Evolutionary conservation across 2,888 invertebrate species (phyloP).

Genomic region (Rapana venosa): DNA sequence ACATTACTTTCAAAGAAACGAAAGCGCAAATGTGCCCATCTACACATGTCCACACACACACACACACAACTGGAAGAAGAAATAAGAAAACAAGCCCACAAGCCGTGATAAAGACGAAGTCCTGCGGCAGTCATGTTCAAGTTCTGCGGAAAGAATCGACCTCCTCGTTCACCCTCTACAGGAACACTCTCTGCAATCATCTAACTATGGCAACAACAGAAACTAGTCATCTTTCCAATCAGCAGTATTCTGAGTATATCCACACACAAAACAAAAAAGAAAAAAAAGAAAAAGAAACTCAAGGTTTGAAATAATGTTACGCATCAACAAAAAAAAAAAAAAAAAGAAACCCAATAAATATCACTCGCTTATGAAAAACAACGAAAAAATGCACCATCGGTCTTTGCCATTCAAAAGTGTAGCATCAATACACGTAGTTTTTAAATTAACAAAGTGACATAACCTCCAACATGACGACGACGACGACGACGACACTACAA

Average conservation of each 20-base stretch:
- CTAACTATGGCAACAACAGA: not conserved
- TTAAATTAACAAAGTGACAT: no score
- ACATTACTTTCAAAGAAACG: no score
- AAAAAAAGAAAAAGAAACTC: not conserved
- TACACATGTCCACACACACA: no score
- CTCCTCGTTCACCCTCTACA: no score
- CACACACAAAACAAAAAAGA: no score
- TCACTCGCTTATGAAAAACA: not conserved
- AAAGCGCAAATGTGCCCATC: no score
- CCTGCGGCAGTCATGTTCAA: no score
- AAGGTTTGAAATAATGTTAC: not conserved
- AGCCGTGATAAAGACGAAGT: no score
- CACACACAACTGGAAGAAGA: no score
- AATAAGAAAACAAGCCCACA: no score
- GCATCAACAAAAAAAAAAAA: not conserved
- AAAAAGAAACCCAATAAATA: not conserved
- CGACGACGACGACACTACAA: not conserved
- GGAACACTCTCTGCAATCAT: not conserved
- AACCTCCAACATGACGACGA: not conserved
- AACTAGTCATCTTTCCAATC: not conserved
- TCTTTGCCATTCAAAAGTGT: slow-evolving; percentile 14
- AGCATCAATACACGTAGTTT: not conserved
- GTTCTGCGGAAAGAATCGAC: no score
- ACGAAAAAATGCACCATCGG: slow-evolving; percentile 13
- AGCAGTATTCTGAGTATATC: slow-evolving; percentile 34